These are phyloP conservation scores for Agrochola circellaris DNA, from an alignment of 2,888 invertebrate genomes.

Conservation along the genomic window DNA sequence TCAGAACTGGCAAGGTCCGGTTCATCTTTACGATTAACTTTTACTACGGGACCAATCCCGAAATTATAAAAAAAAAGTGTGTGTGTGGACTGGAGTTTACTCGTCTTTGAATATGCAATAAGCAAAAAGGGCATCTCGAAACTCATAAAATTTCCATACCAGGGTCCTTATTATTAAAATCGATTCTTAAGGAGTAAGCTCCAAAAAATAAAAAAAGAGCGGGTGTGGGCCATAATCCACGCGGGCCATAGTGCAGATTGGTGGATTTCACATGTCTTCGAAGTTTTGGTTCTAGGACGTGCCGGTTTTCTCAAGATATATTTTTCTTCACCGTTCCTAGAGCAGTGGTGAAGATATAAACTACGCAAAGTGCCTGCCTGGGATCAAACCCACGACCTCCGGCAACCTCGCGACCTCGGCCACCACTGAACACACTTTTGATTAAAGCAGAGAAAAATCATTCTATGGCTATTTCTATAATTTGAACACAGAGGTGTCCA, in stretches of 20 bases:
- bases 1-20: neutral
- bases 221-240: neutral
- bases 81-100: too few species aligned
- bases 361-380: neutral
- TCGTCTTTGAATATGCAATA: too few species aligned
- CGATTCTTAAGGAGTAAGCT: too few species aligned
- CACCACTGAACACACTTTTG: neutral
- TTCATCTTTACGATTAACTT: neutral
- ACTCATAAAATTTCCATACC: too few species aligned
- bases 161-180: too few species aligned
- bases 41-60: neutral
- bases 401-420: neutral
- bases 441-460: neutral
- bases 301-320: too few species aligned
- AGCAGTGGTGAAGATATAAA: neutral
- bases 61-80: too few species aligned
- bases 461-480: neutral
- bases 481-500: slow-evolving; percentile 4
- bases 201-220: too few species aligned
- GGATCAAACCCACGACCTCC: neutral
- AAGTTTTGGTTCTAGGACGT: neutral
- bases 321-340: too few species aligned
- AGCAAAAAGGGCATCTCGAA: too few species aligned
- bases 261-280: neutral
- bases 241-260: neutral